phyloP scores from a whole-genome alignment of 2,113 vertebrate genomes.

The Morone chrysops region DNA sequence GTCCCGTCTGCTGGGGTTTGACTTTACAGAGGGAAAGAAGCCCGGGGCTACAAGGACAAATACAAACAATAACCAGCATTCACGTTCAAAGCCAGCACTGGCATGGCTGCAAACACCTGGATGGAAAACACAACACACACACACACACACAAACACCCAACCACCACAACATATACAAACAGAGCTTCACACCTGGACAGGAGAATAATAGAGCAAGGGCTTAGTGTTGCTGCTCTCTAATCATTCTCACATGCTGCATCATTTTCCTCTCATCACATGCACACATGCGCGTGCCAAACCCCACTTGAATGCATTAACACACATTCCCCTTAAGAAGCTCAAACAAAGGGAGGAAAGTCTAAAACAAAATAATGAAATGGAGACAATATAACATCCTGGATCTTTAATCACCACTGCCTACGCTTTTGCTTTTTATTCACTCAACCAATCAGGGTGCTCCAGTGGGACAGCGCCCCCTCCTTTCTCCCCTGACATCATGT shows the following conservation, averaged over 20 bases:
- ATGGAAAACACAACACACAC: conserved; percentile 54
- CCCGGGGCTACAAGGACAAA: conserved; percentile 36
- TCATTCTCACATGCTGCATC: conserved; percentile 42
- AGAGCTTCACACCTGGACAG: conserved; percentile 71
- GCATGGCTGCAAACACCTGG: conserved; percentile 65
- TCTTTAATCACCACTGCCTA: background rate
- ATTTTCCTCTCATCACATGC: conserved; percentile 36
- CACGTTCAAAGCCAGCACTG: conserved; percentile 37
- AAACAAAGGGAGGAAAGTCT: conserved; percentile 70
- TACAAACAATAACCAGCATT: conserved; percentile 54
- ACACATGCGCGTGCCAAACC: background rate
- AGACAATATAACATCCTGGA: conserved; percentile 46
- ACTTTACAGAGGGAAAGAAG: conserved; percentile 16
- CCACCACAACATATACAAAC: conserved; percentile 36
- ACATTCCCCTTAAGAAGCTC: background rate
- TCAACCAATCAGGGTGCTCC: conserved; percentile 32
- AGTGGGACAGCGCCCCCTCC: conserved; percentile 19
- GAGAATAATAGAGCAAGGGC: conserved; percentile 59
- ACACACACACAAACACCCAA: conserved; percentile 22
- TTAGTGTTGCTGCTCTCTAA: conserved; percentile 67
- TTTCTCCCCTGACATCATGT: background rate
- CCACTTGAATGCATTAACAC: background rate
- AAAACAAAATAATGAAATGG: conserved; percentile 45
- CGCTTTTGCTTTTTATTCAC: background rate
- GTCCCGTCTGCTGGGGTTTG: conserved; percentile 15